Base-by-base conservation (phyloP, 2,797 vertebrate genomes). In the Pseudocheirus occidentalis region DNA sequence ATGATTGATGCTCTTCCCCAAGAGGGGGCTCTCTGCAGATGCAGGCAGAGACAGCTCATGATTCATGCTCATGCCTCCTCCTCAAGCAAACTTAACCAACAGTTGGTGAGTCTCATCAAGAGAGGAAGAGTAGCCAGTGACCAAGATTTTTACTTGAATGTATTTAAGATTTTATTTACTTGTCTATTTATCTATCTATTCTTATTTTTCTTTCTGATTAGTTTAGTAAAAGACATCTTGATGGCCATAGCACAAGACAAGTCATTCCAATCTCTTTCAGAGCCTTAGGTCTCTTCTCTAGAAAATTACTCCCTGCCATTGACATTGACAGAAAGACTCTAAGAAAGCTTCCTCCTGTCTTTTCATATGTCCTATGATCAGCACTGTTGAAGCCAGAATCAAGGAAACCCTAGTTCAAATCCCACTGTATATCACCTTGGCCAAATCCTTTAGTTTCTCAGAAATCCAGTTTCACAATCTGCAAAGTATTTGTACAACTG, bases 11-110 rank as follows among this genome's bases (percentile, higher is more conserved):
- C 9, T 9, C 95, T 91, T 92, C 97, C 97, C 95, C 27, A 0
- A n/a, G 94, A 96, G 96, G 66, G 95, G 59, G 95, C 89, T 97
- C 52, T 92, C 29, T 90, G 3, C 97, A 97, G 97, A 94, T 97
- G 97, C 95, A 91, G 94, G n/a, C 95, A 96, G 96, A 58, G 93
- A 94, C 89, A 96, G 96, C 95, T 96, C 95, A 58, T 1, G 0
- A 53, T 91, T 95, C 81, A 0, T 96, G 16, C 14, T 73, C 16
- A n/a, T n/a, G 62, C 62, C 91, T 4, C 3, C 94, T 96, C 94
- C 93, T 52, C 94, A 96, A 94, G 87, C 93, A 97, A 90, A 94
- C 34, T 29, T 94, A 0, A 0, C 91, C 55, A 1, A 0, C 97
- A 98, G 97, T 95, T 97, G 98, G 50, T 66, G 54, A 95, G 95